Conservation (phyloP, 2,797 vertebrate genomes). For the Schizopygopsis malacanthus region DNA sequence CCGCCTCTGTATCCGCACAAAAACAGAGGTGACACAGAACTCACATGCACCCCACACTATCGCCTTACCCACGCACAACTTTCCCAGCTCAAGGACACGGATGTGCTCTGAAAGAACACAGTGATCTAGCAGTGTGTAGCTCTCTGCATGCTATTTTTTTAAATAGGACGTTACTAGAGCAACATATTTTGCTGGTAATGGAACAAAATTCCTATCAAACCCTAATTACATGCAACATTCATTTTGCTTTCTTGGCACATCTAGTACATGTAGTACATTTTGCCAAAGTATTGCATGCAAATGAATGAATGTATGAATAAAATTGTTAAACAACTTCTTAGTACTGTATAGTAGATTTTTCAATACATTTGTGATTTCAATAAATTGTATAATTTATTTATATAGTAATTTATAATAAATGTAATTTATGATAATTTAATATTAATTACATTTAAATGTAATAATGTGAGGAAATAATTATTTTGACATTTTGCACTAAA, state of each 20-base stretch:
- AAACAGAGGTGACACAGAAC: conserved; percentile 62
- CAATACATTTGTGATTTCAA: background rate
- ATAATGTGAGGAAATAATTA: background rate
- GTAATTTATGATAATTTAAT: too few relatives aligned
- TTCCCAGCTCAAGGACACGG: conserved; percentile 60
- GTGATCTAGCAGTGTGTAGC: conserved; percentile 7
- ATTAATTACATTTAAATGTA: background rate
- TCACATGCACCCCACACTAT: conserved; percentile 51
- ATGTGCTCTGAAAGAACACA: conserved; percentile 10
- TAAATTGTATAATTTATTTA: too few relatives aligned
- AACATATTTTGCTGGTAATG: background rate
- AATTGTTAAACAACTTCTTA: background rate
- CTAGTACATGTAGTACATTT: background rate
- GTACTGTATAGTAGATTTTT: background rate
- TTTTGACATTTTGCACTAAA: background rate
- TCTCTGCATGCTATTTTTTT: background rate
- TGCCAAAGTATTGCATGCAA: background rate
- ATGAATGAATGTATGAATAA: background rate
- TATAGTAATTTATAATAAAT: too few relatives aligned
- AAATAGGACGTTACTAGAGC: background rate
- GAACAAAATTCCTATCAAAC: background rate
- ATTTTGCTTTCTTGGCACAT: background rate
- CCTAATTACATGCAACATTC: background rate
- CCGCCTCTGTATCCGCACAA: conserved; percentile 66
- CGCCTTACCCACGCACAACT: conserved; percentile 16